Evolutionary conservation across 1,140 invertebrate species (phyloP).

Genomic region (Cardiocondyla obscurior): DNA sequence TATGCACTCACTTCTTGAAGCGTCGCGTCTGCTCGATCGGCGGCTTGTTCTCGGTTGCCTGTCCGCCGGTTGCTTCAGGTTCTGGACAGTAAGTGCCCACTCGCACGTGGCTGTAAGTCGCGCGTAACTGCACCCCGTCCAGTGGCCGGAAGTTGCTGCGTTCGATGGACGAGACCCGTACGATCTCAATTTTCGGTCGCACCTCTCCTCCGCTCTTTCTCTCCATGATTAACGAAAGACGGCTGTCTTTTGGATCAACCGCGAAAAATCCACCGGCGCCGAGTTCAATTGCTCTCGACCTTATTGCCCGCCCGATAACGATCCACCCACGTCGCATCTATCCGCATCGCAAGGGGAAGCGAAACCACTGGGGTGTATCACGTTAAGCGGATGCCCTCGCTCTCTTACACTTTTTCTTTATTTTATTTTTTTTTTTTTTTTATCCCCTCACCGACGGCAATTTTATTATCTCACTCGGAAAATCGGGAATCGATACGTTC

Average conservation of each 20-base stretch:
- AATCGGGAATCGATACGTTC: background rate
- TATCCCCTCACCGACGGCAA: background rate
- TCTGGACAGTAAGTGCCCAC: conserved; percentile 80
- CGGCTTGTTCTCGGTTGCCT: conserved; percentile 76
- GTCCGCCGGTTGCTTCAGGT: conserved; percentile 68
- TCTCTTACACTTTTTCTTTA: conserved; percentile 1
- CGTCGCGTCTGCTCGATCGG: conserved; percentile 77
- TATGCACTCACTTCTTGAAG: conserved; percentile 80
- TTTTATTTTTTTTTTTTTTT: background rate
- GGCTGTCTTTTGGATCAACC: background rate
- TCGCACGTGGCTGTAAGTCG: conserved; percentile 80
- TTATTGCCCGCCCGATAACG: background rate
- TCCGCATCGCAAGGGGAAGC: background rate
- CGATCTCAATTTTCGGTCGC: conserved; percentile 80
- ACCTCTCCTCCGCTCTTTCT: conserved; percentile 67
- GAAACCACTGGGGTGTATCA: conserved; percentile 12
- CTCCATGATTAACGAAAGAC: conserved; percentile 35
- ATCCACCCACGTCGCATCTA: background rate
- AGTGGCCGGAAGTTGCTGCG: conserved; percentile 79
- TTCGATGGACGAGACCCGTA: conserved; percentile 80
- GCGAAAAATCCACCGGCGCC: conserved; percentile 28
- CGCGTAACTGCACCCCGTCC: conserved; percentile 80
- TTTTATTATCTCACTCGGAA: background rate
- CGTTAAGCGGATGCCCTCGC: conserved; percentile 1
- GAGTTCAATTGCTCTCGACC: conserved; percentile 20